phyloP scores from a whole-genome alignment of 2,113 vertebrate genomes.

The Triplophysa rosa region DNA sequence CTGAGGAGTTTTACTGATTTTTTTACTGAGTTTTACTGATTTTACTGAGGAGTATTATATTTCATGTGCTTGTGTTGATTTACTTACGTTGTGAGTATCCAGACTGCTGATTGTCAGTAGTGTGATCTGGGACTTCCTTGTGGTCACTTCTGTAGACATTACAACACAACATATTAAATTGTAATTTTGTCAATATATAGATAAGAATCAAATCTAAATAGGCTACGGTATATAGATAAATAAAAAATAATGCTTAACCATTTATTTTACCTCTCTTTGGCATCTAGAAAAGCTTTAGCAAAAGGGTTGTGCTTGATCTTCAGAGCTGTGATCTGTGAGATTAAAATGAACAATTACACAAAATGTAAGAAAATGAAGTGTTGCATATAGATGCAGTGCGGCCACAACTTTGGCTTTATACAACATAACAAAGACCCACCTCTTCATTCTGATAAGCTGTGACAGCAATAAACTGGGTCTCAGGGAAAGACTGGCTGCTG shows the following conservation, averaged over 20 bases:
- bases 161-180: slow-evolving; percentile 1
- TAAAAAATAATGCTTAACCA: not conserved
- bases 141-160: slow-evolving; percentile 72
- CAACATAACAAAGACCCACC: slow-evolving; percentile 54
- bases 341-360: not conserved
- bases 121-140: slow-evolving; percentile 74
- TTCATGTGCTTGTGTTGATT: not conserved
- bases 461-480: slow-evolving; percentile 81
- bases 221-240: not conserved
- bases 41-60: no score
- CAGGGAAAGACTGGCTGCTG: slow-evolving; percentile 80
- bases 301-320: slow-evolving; percentile 83
- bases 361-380: not conserved
- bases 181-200: not conserved
- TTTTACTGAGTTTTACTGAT: no score
- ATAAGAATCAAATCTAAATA: no score
- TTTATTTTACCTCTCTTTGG: slow-evolving; percentile 75
- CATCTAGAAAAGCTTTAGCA: slow-evolving; percentile 80
- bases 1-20: no score
- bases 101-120: slow-evolving; percentile 71
- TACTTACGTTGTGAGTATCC: slow-evolving; percentile 78
- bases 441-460: slow-evolving; percentile 82
- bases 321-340: slow-evolving; percentile 75
- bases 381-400: not conserved
- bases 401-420: not conserved